Evolutionary conservation across 30 jellyfish, hydroid and myxozoan genomes (phyloP).

Genomic region (Euphysa ruthae): DNA sequence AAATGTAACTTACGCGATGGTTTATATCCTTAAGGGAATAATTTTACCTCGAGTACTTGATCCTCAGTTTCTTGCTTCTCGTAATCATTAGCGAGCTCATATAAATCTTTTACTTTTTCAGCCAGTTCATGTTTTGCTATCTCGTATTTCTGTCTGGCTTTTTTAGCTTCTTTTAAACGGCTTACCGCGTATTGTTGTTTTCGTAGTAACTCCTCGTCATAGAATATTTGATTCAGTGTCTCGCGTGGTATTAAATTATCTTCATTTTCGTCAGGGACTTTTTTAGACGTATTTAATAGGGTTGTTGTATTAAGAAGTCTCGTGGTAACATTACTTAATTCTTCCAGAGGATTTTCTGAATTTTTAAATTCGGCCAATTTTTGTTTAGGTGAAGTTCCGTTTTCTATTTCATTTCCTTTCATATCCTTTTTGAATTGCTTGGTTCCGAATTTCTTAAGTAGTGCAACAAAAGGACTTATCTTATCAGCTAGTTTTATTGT

Average conservation of each 20-base stretch:
- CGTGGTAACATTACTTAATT: too few species aligned
- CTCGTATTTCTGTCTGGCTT: slow-evolving; percentile 61
- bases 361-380: too few species aligned
- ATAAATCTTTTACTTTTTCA: slow-evolving; percentile 58
- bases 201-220: background rate
- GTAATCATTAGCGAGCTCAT: slow-evolving; percentile 60
- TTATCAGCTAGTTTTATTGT: background rate
- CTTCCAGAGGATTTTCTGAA: too few species aligned
- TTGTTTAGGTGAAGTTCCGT: too few species aligned
- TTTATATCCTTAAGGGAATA: too few species aligned
- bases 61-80: slow-evolving; percentile 38
- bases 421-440: background rate
- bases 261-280: too few species aligned
- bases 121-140: slow-evolving; percentile 71
- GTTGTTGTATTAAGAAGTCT: too few species aligned
- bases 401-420: too few species aligned
- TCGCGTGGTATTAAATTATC: too few species aligned
- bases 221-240: background rate
- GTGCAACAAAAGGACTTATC: slow-evolving; percentile 6
- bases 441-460: slow-evolving; percentile 5
- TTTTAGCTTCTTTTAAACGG: slow-evolving; percentile 74
- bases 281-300: too few species aligned
- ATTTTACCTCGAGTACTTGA: slow-evolving; percentile 38
- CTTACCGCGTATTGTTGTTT: slow-evolving; percentile 41
- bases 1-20: too few species aligned